These are phyloP conservation scores for Isichthys henryi DNA, from an alignment of 2,113 vertebrate species.

Conservation along the genomic window DNA sequence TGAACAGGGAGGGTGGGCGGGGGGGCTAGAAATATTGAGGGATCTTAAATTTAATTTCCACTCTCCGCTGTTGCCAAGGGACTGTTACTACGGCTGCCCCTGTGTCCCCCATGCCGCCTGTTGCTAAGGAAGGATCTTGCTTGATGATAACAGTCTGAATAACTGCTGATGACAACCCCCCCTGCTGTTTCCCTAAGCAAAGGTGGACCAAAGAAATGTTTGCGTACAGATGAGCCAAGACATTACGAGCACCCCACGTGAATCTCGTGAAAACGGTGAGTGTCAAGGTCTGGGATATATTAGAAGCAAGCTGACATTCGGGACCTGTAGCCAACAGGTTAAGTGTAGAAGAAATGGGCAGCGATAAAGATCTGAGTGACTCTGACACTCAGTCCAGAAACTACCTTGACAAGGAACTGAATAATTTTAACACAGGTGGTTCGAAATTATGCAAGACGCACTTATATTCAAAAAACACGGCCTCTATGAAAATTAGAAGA, in stretches of 20 bases:
- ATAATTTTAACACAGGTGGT: not conserved
- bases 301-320: not conserved
- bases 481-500: not conserved
- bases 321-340: not conserved
- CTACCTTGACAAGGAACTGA: not conserved
- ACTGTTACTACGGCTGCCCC: slow-evolving; percentile 16
- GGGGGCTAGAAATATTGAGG: not conserved
- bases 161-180: not conserved
- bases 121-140: not conserved
- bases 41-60: slow-evolving; percentile 11
- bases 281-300: not conserved
- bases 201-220: not conserved
- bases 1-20: no score
- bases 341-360: not conserved
- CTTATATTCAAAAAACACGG: not conserved
- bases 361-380: not conserved
- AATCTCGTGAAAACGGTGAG: not conserved
- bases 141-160: not conserved
- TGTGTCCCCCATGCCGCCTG: not conserved
- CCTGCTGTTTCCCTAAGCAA: not conserved
- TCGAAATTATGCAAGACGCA: not conserved
- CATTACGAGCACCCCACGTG: not conserved
- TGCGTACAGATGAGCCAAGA: no score
- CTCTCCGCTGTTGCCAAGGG: slow-evolving; percentile 22
- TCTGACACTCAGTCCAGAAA: not conserved